These are phyloP conservation scores for Tenthredo notha DNA, from an alignment of 2,888 invertebrate species.

Conservation along the genomic window DNA sequence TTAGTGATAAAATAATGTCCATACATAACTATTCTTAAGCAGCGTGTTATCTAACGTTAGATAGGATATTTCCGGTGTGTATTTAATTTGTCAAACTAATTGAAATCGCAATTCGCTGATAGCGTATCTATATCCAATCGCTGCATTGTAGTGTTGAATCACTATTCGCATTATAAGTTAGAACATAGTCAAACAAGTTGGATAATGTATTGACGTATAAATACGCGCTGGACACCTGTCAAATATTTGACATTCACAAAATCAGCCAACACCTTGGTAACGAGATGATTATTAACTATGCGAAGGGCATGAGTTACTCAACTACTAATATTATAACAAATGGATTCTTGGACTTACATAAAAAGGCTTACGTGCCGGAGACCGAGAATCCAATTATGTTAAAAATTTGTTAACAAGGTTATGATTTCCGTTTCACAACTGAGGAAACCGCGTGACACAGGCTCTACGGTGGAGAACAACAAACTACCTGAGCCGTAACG, in stretches of 20 bases:
- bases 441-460: background rate
- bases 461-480: background rate
- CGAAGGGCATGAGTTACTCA: background rate
- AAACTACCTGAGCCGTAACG: background rate
- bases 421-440: background rate
- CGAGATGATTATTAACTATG: background rate
- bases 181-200: background rate
- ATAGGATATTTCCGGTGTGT: background rate
- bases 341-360: background rate
- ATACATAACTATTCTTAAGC: background rate
- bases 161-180: background rate
- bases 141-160: background rate
- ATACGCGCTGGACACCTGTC: background rate
- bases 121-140: background rate
- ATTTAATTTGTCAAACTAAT: background rate
- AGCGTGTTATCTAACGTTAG: background rate
- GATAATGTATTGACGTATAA: background rate
- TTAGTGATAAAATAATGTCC: background rate
- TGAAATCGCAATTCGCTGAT: background rate
- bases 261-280: background rate
- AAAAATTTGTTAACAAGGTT: slow-evolving; percentile 1
- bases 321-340: background rate
- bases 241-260: background rate
- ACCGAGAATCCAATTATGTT: background rate
- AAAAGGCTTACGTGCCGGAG: background rate